Evolutionary conservation across 1,140 invertebrate species (phyloP).

Genomic region (Anoplophora glabripennis): DNA sequence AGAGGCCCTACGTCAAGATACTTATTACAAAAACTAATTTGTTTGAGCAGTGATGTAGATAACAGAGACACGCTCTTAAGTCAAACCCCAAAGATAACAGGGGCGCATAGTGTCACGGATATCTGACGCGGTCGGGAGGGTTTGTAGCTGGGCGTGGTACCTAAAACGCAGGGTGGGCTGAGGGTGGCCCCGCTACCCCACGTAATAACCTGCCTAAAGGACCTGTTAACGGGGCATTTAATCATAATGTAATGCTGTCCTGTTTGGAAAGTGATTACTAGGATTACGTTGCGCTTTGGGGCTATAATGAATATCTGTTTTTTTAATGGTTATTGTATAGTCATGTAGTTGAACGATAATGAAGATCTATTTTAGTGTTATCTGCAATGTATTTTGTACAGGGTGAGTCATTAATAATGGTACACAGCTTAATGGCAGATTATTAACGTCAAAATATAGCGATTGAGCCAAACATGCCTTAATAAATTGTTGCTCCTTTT

Average conservation of each 20-base stretch:
- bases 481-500: no score
- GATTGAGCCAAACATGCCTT: no score
- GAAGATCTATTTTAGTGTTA: no score
- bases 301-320: no score
- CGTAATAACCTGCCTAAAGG: conserved; percentile 23
- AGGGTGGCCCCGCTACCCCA: conserved; percentile 16
- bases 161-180: conserved; percentile 23
- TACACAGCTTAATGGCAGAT: no score
- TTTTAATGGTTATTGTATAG: no score
- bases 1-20: no score
- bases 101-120: neutral
- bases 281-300: conserved; percentile 8
- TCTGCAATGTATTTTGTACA: no score
- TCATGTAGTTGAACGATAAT: no score
- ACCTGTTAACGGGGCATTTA: conserved; percentile 12
- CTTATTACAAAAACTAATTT: conserved; percentile 4
- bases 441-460: no score
- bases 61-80: conserved; percentile 8
- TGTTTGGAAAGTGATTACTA: conserved; percentile 9
- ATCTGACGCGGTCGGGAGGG: conserved; percentile 9
- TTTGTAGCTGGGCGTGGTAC: conserved; percentile 14
- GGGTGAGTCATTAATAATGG: no score
- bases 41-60: conserved; percentile 8
- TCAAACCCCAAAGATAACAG: conserved; percentile 9
- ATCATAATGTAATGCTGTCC: conserved; percentile 1